Percentiles rank a stretch among this genome's conserved stretches.
These are phyloP conservation scores for Moxostoma hubbsi DNA, from an alignment of 2,797 vertebrate species.

Conservation along the genomic window DNA sequence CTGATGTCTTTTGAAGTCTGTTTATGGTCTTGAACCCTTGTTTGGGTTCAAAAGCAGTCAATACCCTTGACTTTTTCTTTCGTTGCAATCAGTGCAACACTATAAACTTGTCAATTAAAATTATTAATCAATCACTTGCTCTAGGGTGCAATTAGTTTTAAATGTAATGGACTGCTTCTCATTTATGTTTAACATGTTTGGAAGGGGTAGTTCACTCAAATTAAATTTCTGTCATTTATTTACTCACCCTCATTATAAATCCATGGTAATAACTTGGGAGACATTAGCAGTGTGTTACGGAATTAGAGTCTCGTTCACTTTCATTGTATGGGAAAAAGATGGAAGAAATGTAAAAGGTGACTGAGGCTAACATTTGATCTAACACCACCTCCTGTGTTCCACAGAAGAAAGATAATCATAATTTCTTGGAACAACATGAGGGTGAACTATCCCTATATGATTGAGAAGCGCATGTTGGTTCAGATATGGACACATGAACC, in stretches of 20 bases:
- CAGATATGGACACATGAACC: neutral
- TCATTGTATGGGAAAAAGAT: no score
- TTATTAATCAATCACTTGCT: slow-evolving; percentile 46
- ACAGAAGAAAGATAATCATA: no score
- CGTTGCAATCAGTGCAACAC: slow-evolving; percentile 59
- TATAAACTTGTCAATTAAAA: slow-evolving; percentile 53
- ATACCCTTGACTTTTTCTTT: neutral
- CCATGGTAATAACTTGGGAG: no score
- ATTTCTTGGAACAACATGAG: no score
- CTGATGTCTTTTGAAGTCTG: neutral
- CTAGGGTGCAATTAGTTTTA: slow-evolving; percentile 50
- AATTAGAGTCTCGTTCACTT: no score
- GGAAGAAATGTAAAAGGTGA: no score
- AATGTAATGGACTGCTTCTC: slow-evolving; percentile 47
- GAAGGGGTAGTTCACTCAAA: no score
- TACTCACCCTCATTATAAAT: no score
- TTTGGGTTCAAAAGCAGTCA: slow-evolving; percentile 19
- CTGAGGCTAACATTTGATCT: no score
- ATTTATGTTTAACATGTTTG: slow-evolving; percentile 37
- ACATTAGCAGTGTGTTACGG: no score
- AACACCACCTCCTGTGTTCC: no score
- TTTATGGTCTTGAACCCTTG: slow-evolving; percentile 25
- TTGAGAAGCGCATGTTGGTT: neutral
- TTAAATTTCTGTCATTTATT: no score
- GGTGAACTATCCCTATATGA: neutral